Evolutionary conservation across 2,888 invertebrate species (phyloP).

Genomic region (Leucania comma): DNA sequence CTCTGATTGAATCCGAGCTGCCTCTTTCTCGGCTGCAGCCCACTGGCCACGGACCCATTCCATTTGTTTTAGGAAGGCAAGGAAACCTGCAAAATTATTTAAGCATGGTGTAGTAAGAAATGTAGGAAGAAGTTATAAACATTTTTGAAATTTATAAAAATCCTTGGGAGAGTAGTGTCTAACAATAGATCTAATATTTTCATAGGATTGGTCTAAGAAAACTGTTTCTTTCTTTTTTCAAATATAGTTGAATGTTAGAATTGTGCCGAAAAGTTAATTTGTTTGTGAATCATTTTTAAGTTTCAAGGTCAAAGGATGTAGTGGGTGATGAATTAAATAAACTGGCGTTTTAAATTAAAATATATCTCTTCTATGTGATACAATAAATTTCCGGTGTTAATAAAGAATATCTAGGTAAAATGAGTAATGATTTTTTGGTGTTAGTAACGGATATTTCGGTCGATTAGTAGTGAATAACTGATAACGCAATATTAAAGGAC

Average conservation of each 20-base stretch:
- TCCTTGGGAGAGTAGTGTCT: conserved; percentile 12
- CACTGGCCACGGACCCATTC: conserved; percentile 93
- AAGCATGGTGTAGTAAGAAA: background rate
- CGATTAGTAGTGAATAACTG: background rate
- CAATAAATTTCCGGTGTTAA: background rate
- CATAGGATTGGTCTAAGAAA: background rate
- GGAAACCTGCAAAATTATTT: conserved; percentile 91
- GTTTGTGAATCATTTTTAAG: background rate
- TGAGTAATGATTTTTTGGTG: background rate
- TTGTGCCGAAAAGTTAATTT: background rate
- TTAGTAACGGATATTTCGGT: background rate
- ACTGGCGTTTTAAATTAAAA: background rate
- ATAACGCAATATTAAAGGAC: background rate
- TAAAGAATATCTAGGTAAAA: background rate
- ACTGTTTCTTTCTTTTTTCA: background rate
- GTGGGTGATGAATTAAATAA: background rate
- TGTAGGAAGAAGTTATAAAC: background rate
- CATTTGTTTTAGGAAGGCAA: conserved; percentile 93
- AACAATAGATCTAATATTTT: conserved; percentile 5
- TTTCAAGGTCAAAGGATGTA: conserved; percentile 42
- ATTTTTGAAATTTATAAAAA: no score
- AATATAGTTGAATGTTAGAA: background rate
- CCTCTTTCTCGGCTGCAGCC: conserved; percentile 93
- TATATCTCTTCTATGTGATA: background rate
- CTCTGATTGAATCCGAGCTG: conserved; percentile 93